Evolutionary conservation across 2,888 invertebrate species (phyloP).

Genomic region (Nematopogon swammerdamellus): DNA sequence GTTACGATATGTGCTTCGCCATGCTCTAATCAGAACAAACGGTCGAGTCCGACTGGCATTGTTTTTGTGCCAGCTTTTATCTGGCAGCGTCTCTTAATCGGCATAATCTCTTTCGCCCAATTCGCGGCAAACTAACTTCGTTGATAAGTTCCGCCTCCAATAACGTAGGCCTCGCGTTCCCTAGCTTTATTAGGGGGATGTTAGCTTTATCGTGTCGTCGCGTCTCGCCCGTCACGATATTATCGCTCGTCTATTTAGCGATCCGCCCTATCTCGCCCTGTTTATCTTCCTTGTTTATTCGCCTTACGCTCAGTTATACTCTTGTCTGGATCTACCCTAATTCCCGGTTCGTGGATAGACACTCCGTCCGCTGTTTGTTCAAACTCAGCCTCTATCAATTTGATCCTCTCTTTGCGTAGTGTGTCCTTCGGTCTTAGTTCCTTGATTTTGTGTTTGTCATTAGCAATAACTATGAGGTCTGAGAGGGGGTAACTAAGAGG

Average conservation of each 20-base stretch:
- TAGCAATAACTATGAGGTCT: too few species aligned
- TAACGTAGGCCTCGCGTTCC: slow-evolving; percentile 37
- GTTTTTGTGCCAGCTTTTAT: not conserved
- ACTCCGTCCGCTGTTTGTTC: not conserved
- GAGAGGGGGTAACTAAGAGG: too few species aligned
- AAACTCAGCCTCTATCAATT: too few species aligned
- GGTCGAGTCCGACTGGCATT: too few species aligned
- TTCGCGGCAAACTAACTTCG: slow-evolving; percentile 39
- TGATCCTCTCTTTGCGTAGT: not conserved
- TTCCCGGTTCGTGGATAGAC: not conserved
- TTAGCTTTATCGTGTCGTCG: slow-evolving; percentile 28
- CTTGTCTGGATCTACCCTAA: not conserved
- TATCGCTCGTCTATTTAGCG: slow-evolving; percentile 33
- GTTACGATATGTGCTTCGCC: too few species aligned
- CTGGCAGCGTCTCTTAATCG: not conserved
- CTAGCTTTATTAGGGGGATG: slow-evolving; percentile 37
- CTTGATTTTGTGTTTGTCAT: too few species aligned
- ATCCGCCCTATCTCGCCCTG: slow-evolving; percentile 17
- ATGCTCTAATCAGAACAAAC: too few species aligned
- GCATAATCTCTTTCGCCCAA: slow-evolving; percentile 37
- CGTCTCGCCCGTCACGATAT: slow-evolving; percentile 36
- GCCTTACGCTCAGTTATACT: not conserved
- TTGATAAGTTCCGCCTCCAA: slow-evolving; percentile 39
- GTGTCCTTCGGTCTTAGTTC: not conserved
- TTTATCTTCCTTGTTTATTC: slow-evolving; percentile 6